Evolutionary conservation across 2,113 vertebrate genomes (phyloP).

Genomic region (Epinephelus moara): DNA sequence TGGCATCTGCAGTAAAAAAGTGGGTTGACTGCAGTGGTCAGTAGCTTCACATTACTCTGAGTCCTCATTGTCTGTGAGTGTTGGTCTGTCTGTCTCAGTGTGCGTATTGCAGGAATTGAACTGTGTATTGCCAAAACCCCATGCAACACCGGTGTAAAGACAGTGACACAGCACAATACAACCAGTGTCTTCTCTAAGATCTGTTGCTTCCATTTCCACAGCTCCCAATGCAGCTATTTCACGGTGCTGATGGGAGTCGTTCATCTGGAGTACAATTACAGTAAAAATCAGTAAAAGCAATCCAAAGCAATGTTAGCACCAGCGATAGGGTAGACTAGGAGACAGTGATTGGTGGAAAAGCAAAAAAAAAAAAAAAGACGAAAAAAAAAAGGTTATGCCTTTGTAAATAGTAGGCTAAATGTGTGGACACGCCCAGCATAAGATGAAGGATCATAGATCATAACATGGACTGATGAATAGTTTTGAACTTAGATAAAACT

Average conservation of each 20-base stretch:
- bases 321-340: slow-evolving; percentile 33
- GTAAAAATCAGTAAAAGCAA: slow-evolving; percentile 41
- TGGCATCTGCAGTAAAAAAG: slow-evolving; percentile 44
- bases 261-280: slow-evolving; percentile 11
- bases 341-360: slow-evolving; percentile 30
- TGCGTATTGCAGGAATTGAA: slow-evolving; percentile 49
- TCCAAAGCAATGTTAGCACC: slow-evolving; percentile 61
- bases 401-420: slow-evolving; percentile 56
- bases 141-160: slow-evolving; percentile 35
- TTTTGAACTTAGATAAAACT: slow-evolving; percentile 46
- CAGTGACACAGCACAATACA: slow-evolving; percentile 53
- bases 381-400: slow-evolving; percentile 11
- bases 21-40: slow-evolving; percentile 57
- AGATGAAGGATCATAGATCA: slow-evolving; percentile 46
- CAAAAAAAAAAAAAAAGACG: slow-evolving; percentile 1
- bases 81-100: slow-evolving; percentile 41
- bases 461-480: slow-evolving; percentile 22
- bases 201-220: slow-evolving; percentile 53
- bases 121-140: slow-evolving; percentile 28
- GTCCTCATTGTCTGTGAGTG: slow-evolving; percentile 36
- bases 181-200: slow-evolving; percentile 48
- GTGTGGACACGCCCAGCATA: slow-evolving; percentile 35
- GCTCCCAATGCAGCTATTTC: slow-evolving; percentile 43
- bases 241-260: slow-evolving; percentile 17
- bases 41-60: slow-evolving; percentile 37